phyloP scores from a whole-genome alignment of 2,797 vertebrate species.

The Cetoscarus ocellatus region DNA sequence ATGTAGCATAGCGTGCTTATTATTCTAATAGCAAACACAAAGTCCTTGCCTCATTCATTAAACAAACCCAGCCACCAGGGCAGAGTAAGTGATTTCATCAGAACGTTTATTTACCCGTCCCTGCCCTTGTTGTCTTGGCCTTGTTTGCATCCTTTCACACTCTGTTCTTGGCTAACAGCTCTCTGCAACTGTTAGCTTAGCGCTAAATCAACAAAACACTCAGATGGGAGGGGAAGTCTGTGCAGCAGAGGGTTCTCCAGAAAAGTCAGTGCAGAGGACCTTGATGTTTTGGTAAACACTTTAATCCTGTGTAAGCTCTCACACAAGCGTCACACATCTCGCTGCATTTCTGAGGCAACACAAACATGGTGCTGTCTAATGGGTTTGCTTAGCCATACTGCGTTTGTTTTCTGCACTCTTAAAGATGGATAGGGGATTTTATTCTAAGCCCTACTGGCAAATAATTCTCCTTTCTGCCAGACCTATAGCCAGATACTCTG shows the following conservation, averaged over 20 bases:
- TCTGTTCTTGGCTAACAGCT: conserved; percentile 56
- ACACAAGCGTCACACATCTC: conserved; percentile 64
- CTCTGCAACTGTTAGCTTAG: conserved; percentile 65
- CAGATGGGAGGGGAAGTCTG: conserved; percentile 22
- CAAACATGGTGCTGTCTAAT: conserved; percentile 77
- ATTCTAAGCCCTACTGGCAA: conserved; percentile 61
- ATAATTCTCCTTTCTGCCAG: conserved; percentile 57
- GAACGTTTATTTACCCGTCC: conserved; percentile 55
- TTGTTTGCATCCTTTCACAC: conserved; percentile 57
- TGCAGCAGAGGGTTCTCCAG: conserved; percentile 55
- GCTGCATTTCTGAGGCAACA: conserved; percentile 61
- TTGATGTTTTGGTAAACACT: conserved; percentile 82
- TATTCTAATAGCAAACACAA: conserved; percentile 37
- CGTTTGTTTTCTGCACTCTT: conserved; percentile 70
- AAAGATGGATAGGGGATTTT: conserved; percentile 67
- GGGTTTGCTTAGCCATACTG: conserved; percentile 75
- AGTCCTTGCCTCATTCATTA: conserved; percentile 30
- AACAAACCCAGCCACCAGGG: conserved; percentile 27
- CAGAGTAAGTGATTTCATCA: conserved; percentile 42
- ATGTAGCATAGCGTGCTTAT: conserved; percentile 19
- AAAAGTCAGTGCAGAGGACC: conserved; percentile 69
- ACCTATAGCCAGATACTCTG: conserved; percentile 34
- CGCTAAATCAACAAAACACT: conserved; percentile 66
- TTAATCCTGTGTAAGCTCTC: conserved; percentile 82
- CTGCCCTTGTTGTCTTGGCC: conserved; percentile 51